These are phyloP conservation scores for Hypotaenidia okinawae DNA, from an alignment of 2,797 vertebrate species.

Conservation along the genomic window DNA sequence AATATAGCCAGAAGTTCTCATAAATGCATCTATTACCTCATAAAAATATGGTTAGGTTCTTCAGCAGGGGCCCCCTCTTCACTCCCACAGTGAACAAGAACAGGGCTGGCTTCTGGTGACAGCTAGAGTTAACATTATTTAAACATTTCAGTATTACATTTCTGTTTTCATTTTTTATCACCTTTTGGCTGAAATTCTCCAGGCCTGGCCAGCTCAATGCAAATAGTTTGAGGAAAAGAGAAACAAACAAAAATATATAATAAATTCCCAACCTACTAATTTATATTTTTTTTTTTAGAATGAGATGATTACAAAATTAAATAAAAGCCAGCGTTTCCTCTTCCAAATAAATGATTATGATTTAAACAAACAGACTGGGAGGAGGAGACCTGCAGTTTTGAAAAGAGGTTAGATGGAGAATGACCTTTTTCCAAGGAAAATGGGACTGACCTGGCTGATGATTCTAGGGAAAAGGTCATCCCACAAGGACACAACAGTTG, in stretches of 20 bases:
- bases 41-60: background rate
- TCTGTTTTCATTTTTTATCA: constrained; percentile 9
- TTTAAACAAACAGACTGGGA: constrained; percentile 16
- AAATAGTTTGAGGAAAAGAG: constrained; percentile 32
- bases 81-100: background rate
- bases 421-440: background rate
- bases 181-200: constrained; percentile 22
- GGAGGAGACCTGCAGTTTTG: background rate
- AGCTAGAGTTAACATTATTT: background rate
- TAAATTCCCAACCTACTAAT: background rate
- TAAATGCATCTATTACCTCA: background rate
- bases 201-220: background rate
- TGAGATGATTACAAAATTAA: background rate
- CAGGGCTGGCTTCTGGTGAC: background rate
- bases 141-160: constrained; percentile 22
- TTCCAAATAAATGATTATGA: constrained; percentile 18
- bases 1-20: background rate
- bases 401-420: background rate
- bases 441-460: background rate
- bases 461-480: background rate
- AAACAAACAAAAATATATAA: background rate
- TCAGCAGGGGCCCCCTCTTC: background rate
- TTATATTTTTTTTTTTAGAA: background rate
- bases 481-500: background rate
- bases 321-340: background rate